A percentile compares a stretch with the other conserved stretches of the same genome.
Conservation (phyloP, 2,113 vertebrate species). For the Salvator merianae region DNA sequence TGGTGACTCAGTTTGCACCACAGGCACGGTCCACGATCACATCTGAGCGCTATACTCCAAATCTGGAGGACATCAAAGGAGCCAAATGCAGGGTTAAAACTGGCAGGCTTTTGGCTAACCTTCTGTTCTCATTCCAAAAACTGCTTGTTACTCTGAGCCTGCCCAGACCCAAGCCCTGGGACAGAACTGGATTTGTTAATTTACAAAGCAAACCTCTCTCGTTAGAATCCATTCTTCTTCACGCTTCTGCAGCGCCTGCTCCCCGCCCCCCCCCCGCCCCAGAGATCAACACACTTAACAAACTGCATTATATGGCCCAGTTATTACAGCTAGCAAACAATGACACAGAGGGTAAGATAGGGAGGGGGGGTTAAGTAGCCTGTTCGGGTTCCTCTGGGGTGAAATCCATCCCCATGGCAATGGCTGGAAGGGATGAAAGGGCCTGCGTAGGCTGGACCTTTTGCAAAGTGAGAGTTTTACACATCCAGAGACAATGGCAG, state of each 20-base stretch:
- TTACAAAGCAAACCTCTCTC: background rate
- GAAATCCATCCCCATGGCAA: background rate
- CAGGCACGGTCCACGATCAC: too few species aligned
- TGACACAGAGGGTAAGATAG: background rate
- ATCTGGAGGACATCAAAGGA: too few species aligned
- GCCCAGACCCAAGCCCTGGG: background rate
- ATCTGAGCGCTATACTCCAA: too few species aligned
- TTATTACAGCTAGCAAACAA: background rate
- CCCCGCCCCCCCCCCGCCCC: background rate
- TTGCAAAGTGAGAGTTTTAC: background rate
- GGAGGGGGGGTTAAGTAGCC: background rate
- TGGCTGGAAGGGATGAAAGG: background rate
- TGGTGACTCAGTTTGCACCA: too few species aligned
- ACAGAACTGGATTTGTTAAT: background rate
- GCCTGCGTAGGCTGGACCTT: background rate
- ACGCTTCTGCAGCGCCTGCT: background rate
- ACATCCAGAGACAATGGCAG: background rate
- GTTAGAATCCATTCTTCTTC: background rate
- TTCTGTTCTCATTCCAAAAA: background rate
- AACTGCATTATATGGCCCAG: background rate
- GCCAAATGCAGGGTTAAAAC: too few species aligned
- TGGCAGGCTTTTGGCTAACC: background rate
- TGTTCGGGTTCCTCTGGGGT: background rate
- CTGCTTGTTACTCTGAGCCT: background rate
- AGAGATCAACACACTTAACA: background rate